Conservation (phyloP, 2,888 invertebrate genomes). For the Protula sp. region DNA sequence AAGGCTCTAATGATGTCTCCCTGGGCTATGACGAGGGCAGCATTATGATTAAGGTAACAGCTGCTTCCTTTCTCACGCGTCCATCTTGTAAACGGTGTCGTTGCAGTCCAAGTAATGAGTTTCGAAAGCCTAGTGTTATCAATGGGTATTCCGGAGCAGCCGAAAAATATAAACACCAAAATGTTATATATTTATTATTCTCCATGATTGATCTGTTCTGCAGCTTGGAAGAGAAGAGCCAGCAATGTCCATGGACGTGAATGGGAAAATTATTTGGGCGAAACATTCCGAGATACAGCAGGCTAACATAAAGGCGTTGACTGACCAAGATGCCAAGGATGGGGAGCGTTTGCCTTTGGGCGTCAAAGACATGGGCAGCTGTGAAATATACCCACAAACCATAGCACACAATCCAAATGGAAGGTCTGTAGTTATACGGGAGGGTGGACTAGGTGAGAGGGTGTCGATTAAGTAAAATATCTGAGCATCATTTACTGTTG, state of each 20-base stretch:
- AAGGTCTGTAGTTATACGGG: slow-evolving; percentile 56
- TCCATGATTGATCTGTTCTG: no score
- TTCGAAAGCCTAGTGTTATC: no score
- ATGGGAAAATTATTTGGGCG: slow-evolving; percentile 98
- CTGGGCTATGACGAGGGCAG: slow-evolving; percentile 97
- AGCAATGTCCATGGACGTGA: slow-evolving; percentile 97
- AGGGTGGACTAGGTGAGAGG: neutral
- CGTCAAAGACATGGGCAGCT: slow-evolving; percentile 98
- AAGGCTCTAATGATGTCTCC: slow-evolving; percentile 93
- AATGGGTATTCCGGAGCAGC: no score
- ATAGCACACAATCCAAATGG: slow-evolving; percentile 98
- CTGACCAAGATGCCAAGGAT: slow-evolving; percentile 66
- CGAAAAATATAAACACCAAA: no score
- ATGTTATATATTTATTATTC: no score
- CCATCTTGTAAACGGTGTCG: no score
- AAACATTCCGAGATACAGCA: slow-evolving; percentile 98
- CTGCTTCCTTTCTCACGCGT: no score
- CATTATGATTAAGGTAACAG: slow-evolving; percentile 81
- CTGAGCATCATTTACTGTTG: no score
- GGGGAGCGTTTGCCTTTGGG: slow-evolving; percentile 88
- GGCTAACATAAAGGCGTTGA: slow-evolving; percentile 70
- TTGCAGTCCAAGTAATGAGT: no score
- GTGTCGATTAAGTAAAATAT: no score
- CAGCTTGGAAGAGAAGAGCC: slow-evolving; percentile 93
- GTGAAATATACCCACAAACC: slow-evolving; percentile 98